These are phyloP conservation scores for Dioctria rufipes DNA, from an alignment of 2,888 invertebrate genomes.

Conservation along the genomic window DNA sequence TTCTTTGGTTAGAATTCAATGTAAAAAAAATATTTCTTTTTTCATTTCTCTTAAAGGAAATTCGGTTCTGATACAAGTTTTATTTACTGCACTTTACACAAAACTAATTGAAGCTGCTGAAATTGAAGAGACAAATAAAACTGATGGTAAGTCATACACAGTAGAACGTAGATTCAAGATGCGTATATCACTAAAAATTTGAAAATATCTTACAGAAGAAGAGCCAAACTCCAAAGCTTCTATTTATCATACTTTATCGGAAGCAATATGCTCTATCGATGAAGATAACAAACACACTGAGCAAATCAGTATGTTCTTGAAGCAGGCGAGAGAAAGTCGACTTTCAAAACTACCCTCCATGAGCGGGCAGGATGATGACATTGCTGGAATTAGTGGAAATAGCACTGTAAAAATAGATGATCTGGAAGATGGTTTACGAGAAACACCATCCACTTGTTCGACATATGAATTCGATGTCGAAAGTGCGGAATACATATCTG, in stretches of 20 bases:
- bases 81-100: slow-evolving; percentile 80
- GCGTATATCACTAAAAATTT: not conserved
- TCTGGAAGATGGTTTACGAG: slow-evolving; percentile 58
- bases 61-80: slow-evolving; percentile 81
- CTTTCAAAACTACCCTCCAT: slow-evolving; percentile 64
- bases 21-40: no score
- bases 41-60: slow-evolving; percentile 64
- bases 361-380: slow-evolving; percentile 69
- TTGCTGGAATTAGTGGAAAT: slow-evolving; percentile 66
- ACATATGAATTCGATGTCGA: slow-evolving; percentile 71
- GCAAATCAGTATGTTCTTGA: slow-evolving; percentile 78
- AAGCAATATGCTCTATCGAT: slow-evolving; percentile 85
- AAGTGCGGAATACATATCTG: slow-evolving; percentile 72
- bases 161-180: no score
- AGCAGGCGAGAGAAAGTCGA: slow-evolving; percentile 72
- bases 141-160: slow-evolving; percentile 3
- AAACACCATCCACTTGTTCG: slow-evolving; percentile 63
- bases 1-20: no score
- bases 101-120: slow-evolving; percentile 74
- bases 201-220: slow-evolving; percentile 55
- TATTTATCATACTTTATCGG: slow-evolving; percentile 81
- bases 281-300: slow-evolving; percentile 86
- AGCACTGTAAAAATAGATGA: slow-evolving; percentile 69
- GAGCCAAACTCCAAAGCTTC: slow-evolving; percentile 70
- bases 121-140: slow-evolving; percentile 63